Conservation (phyloP, 2,113 vertebrate species). For the Grallaria varia region DNA sequence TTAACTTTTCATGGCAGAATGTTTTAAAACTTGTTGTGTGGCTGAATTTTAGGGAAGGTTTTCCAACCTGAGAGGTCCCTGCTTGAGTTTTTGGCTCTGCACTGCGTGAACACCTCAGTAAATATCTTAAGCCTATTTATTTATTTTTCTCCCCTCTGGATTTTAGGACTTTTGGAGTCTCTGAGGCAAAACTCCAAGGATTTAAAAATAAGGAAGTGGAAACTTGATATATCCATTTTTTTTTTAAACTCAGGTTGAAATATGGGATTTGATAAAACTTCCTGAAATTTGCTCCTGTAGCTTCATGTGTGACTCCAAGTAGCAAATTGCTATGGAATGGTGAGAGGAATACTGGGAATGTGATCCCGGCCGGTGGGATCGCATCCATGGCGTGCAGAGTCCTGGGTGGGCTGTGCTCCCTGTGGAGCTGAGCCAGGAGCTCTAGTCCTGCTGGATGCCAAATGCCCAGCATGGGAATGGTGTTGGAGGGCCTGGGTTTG, state of each 20-base stretch:
- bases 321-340: accelerated
- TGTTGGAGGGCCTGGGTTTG: not conserved
- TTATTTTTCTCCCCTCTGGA: not conserved
- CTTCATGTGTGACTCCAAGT: not conserved
- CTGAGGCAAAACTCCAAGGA: not conserved
- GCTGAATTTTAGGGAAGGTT: not conserved
- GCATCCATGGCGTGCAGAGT: accelerated
- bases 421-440: accelerated
- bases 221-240: accelerated
- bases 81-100: not conserved
- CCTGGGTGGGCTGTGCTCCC: not conserved
- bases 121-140: not conserved
- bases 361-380: too few relatives aligned
- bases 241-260: not conserved
- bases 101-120: not conserved
- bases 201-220: not conserved
- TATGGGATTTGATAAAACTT: not conserved
- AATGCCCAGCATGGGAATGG: not conserved
- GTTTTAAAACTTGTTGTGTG: accelerated
- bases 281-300: not conserved
- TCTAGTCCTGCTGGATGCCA: accelerated
- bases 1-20: not conserved
- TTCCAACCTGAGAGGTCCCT: not conserved
- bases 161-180: not conserved
- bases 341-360: not conserved